Base-by-base conservation (phyloP, 2,888 invertebrate species). In the Caenorhabditis sp. region DNA sequence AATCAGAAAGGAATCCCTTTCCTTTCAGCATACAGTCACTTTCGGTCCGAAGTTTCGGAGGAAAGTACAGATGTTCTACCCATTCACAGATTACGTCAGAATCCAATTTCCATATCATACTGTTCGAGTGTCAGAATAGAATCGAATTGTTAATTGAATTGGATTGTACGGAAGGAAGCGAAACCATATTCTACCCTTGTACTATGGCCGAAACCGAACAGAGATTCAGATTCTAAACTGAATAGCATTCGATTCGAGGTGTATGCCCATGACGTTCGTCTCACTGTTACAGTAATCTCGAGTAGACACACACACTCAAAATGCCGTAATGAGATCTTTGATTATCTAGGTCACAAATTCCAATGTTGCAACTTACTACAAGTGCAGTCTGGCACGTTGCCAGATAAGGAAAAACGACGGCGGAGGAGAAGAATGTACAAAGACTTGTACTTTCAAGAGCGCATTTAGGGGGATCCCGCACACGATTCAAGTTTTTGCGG, bases 361-460 rank as follows among this genome's bases (percentile, higher is more conserved):
- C 20, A 13, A 40, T 40, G 40, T 40, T 40, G 40, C 40, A 40
- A 40, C 26, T 44, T 44, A n/a, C 26, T 18, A 67, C 11, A 20
- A 60, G 26, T n/a, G n/a, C n/a, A 18, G 24, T 67, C 51, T 74
- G 74, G 65, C 74, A 74, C 37, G 18, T 11, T 65, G 74, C 74
- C 74, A 65, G 70, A 28, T n/a, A 56, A n/a, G 24, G 50, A 53
- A 13, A 40, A n/a, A n/a, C n/a, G n/a, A n/a, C n/a, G n/a, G n/a
- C n/a, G n/a, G n/a, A n/a, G 13, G 15, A 40, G 50, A 64, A 26
- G 24, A 22, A n/a, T n/a, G n/a, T n/a, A n/a, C n/a, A 22, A 53
- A 72, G 56, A 24, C 32, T 32, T 64, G 72, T 56, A 64, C 72
- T 64, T 72, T 72, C 64, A 72, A 72, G 72, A 72, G 64, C 44